phyloP scores from a whole-genome alignment of 2,888 invertebrate species.

The Acrobasis consociella region DNA sequence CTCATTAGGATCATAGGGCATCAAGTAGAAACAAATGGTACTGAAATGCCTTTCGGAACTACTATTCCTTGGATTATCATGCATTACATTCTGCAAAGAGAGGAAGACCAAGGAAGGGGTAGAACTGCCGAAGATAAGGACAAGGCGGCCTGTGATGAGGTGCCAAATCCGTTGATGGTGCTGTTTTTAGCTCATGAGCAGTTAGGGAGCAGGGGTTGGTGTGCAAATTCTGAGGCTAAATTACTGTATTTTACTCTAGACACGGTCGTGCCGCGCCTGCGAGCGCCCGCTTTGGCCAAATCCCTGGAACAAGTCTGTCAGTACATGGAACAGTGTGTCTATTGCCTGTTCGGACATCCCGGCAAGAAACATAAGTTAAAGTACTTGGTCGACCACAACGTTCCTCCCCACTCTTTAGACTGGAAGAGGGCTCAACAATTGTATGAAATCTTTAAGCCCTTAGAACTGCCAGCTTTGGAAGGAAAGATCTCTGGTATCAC shows the following conservation, averaged over 20 bases:
- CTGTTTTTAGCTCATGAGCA: slow-evolving; percentile 93
- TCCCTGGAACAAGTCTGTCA: slow-evolving; percentile 87
- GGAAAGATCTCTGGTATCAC: slow-evolving; percentile 89
- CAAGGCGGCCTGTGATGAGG: slow-evolving; percentile 77
- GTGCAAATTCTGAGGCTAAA: slow-evolving; percentile 89
- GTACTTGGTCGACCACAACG: slow-evolving; percentile 89
- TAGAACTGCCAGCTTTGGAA: slow-evolving; percentile 91
- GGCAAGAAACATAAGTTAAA: slow-evolving; percentile 84
- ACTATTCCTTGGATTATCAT: slow-evolving; percentile 92
- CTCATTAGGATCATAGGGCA: slow-evolving; percentile 89
- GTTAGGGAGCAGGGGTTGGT: slow-evolving; percentile 89
- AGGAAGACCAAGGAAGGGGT: slow-evolving; percentile 86
- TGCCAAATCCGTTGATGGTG: slow-evolving; percentile 89
- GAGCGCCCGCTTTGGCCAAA: slow-evolving; percentile 85
- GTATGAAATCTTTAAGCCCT: slow-evolving; percentile 92
- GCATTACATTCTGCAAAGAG: slow-evolving; percentile 89
- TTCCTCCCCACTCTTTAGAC: slow-evolving; percentile 85
- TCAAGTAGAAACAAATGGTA: slow-evolving; percentile 88
- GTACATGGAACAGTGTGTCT: slow-evolving; percentile 91
- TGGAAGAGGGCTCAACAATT: slow-evolving; percentile 89
- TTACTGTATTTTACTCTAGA: slow-evolving; percentile 90
- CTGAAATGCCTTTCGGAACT: slow-evolving; percentile 86
- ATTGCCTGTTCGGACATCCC: slow-evolving; percentile 93
- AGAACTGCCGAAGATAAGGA: slow-evolving; percentile 64
- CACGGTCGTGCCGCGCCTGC: slow-evolving; percentile 86